Conservation (phyloP, 2,113 vertebrate genomes). For the Ctenodactylus gundi region DNA sequence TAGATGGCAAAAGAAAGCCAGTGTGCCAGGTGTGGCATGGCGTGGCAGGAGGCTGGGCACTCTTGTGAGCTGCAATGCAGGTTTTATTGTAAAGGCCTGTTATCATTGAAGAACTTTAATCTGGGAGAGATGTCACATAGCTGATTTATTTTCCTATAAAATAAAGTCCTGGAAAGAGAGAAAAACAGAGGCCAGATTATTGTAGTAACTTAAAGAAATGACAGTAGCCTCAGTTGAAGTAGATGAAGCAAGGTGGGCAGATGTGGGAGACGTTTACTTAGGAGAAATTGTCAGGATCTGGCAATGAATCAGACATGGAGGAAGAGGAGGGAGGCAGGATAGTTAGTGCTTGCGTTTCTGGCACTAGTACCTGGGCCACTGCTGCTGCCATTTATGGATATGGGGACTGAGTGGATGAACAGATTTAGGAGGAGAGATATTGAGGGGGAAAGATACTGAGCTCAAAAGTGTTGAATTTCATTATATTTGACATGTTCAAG, state of each 20-base stretch:
- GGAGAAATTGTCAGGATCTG: background rate
- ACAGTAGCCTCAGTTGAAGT: background rate
- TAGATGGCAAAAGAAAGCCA: background rate
- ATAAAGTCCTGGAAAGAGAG: background rate
- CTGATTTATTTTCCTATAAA: conserved; percentile 16
- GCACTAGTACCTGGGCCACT: background rate
- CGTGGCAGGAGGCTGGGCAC: background rate
- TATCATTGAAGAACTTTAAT: background rate
- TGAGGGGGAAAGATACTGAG: background rate
- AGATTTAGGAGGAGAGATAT: background rate
- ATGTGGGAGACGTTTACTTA: background rate
- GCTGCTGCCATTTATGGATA: background rate
- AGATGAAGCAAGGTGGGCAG: background rate
- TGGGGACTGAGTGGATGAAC: background rate
- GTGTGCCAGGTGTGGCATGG: background rate
- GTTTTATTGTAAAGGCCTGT: background rate
- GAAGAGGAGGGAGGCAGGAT: background rate
- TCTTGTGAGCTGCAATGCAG: background rate
- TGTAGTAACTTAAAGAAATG: background rate
- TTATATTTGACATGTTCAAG: background rate
- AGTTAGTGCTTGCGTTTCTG: background rate
- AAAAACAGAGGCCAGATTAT: background rate
- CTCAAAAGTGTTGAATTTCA: background rate
- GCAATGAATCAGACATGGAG: background rate
- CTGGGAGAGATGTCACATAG: background rate